These are phyloP conservation scores for Paraplagusia blochii DNA, from an alignment of 2,113 vertebrate species.

Conservation along the genomic window DNA sequence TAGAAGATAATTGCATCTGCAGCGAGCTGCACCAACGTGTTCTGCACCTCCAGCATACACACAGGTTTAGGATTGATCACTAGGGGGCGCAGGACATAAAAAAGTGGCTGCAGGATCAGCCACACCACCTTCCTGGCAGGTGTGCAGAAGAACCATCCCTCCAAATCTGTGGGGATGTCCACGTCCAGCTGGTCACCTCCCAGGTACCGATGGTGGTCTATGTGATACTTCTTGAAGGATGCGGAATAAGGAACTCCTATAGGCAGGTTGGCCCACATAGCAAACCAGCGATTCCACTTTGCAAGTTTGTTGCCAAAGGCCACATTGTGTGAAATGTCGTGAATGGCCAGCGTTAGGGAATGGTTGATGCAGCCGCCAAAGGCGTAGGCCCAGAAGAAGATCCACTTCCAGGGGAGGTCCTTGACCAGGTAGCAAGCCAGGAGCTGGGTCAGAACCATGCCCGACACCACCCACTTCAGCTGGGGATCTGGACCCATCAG, in stretches of 20 bases:
- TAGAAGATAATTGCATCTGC: slow-evolving; percentile 77
- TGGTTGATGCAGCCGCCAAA: slow-evolving; percentile 96
- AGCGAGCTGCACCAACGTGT: slow-evolving; percentile 80
- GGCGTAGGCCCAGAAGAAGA: slow-evolving; percentile 92
- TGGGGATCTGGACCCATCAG: slow-evolving; percentile 91
- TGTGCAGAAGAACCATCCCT: slow-evolving; percentile 95
- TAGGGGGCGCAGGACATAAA: slow-evolving; percentile 87
- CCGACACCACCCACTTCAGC: slow-evolving; percentile 91
- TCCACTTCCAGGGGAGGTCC: slow-evolving; percentile 90
- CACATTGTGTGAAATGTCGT: slow-evolving; percentile 95
- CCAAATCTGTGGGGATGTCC: slow-evolving; percentile 88
- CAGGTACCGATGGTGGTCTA: slow-evolving; percentile 96
- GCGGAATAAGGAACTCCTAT: slow-evolving; percentile 90
- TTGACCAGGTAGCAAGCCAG: slow-evolving; percentile 86
- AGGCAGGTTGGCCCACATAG: slow-evolving; percentile 93
- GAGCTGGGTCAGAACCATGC: slow-evolving; percentile 87
- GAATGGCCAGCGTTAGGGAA: slow-evolving; percentile 92
- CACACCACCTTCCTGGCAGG: slow-evolving; percentile 88
- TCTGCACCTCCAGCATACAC: slow-evolving; percentile 85
- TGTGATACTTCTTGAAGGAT: slow-evolving; percentile 97
- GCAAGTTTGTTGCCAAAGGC: slow-evolving; percentile 87
- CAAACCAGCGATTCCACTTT: slow-evolving; percentile 91
- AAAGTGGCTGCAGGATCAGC: slow-evolving; percentile 88
- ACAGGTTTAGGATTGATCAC: slow-evolving; percentile 89
- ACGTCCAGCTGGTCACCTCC: slow-evolving; percentile 89